A percentile compares a stretch with the other conserved stretches of the same genome.
phyloP scores from a whole-genome alignment of 2,113 vertebrate genomes.

The Myotis yumanensis region DNA sequence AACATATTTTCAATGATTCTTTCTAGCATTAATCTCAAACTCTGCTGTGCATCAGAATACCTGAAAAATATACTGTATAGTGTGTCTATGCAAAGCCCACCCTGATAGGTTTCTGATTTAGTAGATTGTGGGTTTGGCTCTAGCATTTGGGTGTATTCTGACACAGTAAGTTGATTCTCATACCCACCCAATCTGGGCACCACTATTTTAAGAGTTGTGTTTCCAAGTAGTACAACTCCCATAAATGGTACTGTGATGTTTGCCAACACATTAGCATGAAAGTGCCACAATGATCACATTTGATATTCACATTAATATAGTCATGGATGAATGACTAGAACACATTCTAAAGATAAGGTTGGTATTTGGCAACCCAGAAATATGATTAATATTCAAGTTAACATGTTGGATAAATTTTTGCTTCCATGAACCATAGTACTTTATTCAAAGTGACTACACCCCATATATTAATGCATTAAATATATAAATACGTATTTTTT shows the following conservation, averaged over 20 bases:
- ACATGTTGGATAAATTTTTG: neutral
- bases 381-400: neutral
- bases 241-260: fast-evolving
- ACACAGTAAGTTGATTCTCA: neutral
- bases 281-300: neutral
- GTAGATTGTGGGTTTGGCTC: neutral
- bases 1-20: neutral
- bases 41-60: no score
- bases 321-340: neutral
- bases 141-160: no score
- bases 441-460: neutral
- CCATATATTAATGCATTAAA: neutral
- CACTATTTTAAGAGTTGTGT: no score
- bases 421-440: neutral
- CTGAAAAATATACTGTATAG: neutral
- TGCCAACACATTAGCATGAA: neutral
- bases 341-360: neutral
- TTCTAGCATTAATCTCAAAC: neutral
- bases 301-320: neutral
- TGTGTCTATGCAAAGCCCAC: neutral
- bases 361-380: neutral
- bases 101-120: neutral
- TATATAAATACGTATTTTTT: neutral
- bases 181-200: neutral
- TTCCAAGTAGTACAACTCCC: fast-evolving